These are phyloP conservation scores for Chunga burmeisteri DNA, from an alignment of 2,113 vertebrate genomes.

Conservation along the genomic window DNA sequence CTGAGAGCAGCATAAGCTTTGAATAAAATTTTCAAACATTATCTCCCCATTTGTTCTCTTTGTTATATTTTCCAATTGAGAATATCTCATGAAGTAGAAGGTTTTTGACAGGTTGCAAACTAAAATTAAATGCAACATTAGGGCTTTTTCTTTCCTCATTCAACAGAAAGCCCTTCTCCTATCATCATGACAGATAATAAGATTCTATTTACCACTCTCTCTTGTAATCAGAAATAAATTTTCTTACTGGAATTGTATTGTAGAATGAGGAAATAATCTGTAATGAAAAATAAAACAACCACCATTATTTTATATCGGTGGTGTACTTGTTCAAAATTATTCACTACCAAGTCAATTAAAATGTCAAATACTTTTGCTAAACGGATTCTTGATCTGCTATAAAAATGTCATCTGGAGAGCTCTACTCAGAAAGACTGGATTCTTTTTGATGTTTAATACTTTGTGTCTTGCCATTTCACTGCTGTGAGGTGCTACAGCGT, in stretches of 20 bases:
- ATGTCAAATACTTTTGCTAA: not conserved
- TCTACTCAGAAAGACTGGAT: not conserved
- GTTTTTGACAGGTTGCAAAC: not conserved
- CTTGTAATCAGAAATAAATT: not conserved
- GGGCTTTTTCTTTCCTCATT: not conserved
- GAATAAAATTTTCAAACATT: slow-evolving; percentile 36
- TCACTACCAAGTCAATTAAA: not conserved
- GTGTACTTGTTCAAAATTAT: not conserved
- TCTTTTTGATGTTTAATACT: not conserved
- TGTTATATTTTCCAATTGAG: not conserved
- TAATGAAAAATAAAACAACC: not conserved
- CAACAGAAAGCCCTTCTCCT: not conserved
- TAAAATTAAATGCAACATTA: not conserved
- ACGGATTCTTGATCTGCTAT: not conserved
- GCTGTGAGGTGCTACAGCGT: not conserved
- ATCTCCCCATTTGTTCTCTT: not conserved
- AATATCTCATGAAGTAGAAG: not conserved
- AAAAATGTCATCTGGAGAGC: not conserved
- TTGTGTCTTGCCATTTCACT: not conserved
- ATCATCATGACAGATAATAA: not conserved
- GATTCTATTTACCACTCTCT: not conserved
- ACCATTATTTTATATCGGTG: not conserved
- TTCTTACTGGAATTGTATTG: not conserved
- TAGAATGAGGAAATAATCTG: not conserved
- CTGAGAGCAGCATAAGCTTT: slow-evolving; percentile 20